Base-by-base conservation (phyloP, 2,113 vertebrate species). In the Pao palembangensis region DNA sequence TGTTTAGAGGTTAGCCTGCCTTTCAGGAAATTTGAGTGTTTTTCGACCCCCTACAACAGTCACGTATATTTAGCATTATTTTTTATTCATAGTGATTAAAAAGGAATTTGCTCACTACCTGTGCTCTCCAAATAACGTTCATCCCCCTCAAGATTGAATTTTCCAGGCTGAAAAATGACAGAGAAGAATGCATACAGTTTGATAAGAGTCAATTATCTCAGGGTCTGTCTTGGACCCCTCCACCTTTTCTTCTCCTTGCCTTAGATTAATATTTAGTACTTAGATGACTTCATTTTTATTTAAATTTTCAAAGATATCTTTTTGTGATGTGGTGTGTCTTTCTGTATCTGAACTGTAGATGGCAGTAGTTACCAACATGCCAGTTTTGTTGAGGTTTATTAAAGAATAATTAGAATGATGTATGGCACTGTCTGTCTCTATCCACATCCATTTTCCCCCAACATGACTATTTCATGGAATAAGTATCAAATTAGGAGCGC, bases 361-460 rank as follows among this genome's bases (percentile, higher is more conserved):
- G 91, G 91, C 91, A 92, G 88, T 89, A 88, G 89, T 86, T 74
- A 78, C 83, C 85, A 83, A 34, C 61, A 43, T 72, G 68, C 58
- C 51, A 23, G 54, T 48, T 43, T 34, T 60, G 25, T 54, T 71
- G 54, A 79, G 87, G 75, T 85, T 85, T 89, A 90, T 91, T 88
- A 88, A 88, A 87, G 84, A 90, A 89, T 86, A 80, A 90, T 90
- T 89, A 82, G 65, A 87, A 81, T 86, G 89, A 90, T 88, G 73
- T 86, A 90, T 89, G 88, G 72, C 80, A 87, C 83, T 85, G 88
- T 89, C 89, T 88, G 80, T 90, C 78, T 89, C 81, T 71, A 88
- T 90, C 84, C 86, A 83, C 84, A 87, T 88, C 80, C 85, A 82
- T 88, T 89, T 77, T 79, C 81, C 80, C 76, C 71, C 69, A 86